phyloP scores from a whole-genome alignment of 2,797 vertebrate species.

The Gallirallus australis region DNA sequence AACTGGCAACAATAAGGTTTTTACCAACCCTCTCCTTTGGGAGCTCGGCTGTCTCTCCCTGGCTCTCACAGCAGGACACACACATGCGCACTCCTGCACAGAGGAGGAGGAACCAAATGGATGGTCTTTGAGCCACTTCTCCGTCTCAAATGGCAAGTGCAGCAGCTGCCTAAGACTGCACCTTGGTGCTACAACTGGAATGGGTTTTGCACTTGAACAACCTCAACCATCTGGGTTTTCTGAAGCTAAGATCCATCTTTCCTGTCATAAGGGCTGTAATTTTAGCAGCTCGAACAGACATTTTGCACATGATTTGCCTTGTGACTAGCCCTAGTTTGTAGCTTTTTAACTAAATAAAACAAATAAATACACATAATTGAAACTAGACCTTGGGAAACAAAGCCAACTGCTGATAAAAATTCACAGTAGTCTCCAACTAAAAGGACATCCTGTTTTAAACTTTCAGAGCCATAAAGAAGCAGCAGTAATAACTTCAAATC shows the following conservation, averaged over 20 bases:
- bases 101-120: neutral
- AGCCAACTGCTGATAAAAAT: neutral
- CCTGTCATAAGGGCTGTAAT: neutral
- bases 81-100: too few species aligned
- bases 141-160: accelerated
- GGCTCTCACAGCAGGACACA: neutral
- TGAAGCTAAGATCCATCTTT: neutral
- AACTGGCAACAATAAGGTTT: neutral
- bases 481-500: neutral
- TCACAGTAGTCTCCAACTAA: neutral
- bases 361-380: neutral
- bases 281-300: neutral
- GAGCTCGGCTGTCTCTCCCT: neutral
- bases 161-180: neutral
- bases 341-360: neutral
- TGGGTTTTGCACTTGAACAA: neutral
- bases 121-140: neutral
- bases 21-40: neutral
- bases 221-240: neutral
- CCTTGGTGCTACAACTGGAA: neutral
- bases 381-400: neutral
- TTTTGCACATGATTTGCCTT: neutral
- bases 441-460: neutral
- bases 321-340: neutral
- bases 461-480: neutral